These are phyloP conservation scores for Seira ritae DNA, from an alignment of 2,888 invertebrate genomes.

Conservation along the genomic window DNA sequence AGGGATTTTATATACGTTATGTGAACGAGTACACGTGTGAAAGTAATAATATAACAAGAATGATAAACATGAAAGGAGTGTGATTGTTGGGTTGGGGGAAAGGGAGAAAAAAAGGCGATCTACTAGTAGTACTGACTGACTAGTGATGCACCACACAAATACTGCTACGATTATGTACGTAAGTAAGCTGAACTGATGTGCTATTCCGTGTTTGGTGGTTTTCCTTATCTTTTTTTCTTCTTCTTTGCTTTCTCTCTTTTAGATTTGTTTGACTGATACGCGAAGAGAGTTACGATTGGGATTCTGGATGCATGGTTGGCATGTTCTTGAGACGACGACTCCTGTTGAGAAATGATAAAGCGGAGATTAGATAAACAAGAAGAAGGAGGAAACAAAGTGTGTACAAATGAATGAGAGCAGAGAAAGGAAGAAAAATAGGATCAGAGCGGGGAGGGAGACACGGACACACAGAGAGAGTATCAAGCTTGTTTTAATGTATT, in stretches of 20 bases:
- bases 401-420: not conserved
- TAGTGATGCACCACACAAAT: not conserved
- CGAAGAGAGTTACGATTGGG: not conserved
- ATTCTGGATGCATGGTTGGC: not conserved
- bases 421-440: not conserved
- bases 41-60: slow-evolving; percentile 1
- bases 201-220: no score
- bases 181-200: no score
- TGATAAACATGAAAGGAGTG: not conserved
- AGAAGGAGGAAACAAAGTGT: slow-evolving; percentile 27
- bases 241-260: not conserved
- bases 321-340: not conserved
- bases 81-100: not conserved
- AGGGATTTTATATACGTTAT: not conserved
- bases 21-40: not conserved
- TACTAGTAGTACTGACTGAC: no score
- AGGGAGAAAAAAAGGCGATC: not conserved
- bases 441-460: no score
- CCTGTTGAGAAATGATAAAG: slow-evolving; percentile 26
- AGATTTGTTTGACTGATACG: not conserved
- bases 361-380: slow-evolving; percentile 32
- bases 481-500: slow-evolving; percentile 29
- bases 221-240: not conserved
- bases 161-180: no score
- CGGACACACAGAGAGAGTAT: not conserved